Evolutionary conservation across 2,888 invertebrate species (phyloP), one percentile per base, ranked within the genome.

Genomic region (Tiliacea citrago): DNA sequence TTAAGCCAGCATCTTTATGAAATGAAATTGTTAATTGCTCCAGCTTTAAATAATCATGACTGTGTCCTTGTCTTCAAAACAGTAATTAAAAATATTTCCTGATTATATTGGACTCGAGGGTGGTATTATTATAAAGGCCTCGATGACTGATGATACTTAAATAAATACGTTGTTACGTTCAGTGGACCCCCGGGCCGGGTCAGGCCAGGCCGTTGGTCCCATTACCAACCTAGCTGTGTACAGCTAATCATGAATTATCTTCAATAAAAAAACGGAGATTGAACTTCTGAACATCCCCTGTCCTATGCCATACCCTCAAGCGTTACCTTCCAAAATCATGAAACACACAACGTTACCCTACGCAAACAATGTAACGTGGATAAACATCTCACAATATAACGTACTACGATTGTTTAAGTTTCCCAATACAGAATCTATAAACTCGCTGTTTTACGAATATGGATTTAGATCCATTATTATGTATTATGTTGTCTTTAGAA

Each of bases 301-400:
- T 24, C 24, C 24, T 55, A 24, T 21, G 7, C 24, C 29, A 42
- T 2, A 12, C 35, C 35, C 69, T 29, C 13, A 58, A 68, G 53
- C 29, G 24, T n/a, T 51, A 47, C 47, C 13, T 68, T 57, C 13
- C 35, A 21, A 53, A 77, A 78, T 62, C 57, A 61, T 68, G 47
- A 58, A 35, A 61, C 49, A 18, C 21, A 51, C 16, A 45, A 29
- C 6, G 45, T 63, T 47, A 65, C 7, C 47, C n/a, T 63, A 76
- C 57, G 16, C 60, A 66, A 76, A 75, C 55, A 75, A 65, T 60
- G 3, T 45, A 29, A 55, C n/a, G 12, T 51, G 10, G 65, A 57
- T 66, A 75, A 49, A 77, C 45, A 67, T 35, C 42, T 61, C 21
- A 53, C 21, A 65, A 29, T 53, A 51, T 42, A 29, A 39, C 6